Evolutionary conservation across 2,113 vertebrate genomes (phyloP).

Genomic region (Oxyruncus cristatus): DNA sequence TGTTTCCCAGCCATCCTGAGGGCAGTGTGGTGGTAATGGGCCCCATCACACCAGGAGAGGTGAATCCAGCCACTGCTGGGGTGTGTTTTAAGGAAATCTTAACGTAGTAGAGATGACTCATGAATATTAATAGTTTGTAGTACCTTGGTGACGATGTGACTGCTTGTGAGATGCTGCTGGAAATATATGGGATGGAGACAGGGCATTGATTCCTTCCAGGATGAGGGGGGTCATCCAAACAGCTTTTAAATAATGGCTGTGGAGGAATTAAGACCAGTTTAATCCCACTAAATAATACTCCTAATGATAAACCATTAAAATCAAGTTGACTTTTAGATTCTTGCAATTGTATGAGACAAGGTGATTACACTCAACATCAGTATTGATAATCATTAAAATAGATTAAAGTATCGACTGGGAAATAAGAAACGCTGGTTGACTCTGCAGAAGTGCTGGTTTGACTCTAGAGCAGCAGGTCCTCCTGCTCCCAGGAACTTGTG

Average conservation of each 20-base stretch:
- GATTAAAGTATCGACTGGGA: neutral
- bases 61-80: neutral
- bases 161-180: neutral
- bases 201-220: neutral
- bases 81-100: neutral
- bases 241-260: neutral
- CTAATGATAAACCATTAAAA: constrained; percentile 50
- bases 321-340: constrained; percentile 14
- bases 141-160: neutral
- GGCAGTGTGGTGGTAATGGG: neutral
- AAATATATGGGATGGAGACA: neutral
- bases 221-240: neutral
- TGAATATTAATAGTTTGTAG: neutral
- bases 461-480: neutral
- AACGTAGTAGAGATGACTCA: neutral
- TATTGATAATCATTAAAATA: constrained; percentile 23
- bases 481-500: neutral
- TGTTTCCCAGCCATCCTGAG: neutral
- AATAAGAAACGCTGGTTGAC: neutral
- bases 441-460: neutral
- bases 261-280: neutral
- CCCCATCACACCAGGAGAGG: neutral
- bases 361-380: constrained; percentile 25
- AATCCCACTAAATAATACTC: constrained; percentile 36
- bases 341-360: constrained; percentile 36